These are phyloP conservation scores for Gerosis bhagava DNA, from an alignment of 2,888 invertebrate genomes.

Conservation along the genomic window DNA sequence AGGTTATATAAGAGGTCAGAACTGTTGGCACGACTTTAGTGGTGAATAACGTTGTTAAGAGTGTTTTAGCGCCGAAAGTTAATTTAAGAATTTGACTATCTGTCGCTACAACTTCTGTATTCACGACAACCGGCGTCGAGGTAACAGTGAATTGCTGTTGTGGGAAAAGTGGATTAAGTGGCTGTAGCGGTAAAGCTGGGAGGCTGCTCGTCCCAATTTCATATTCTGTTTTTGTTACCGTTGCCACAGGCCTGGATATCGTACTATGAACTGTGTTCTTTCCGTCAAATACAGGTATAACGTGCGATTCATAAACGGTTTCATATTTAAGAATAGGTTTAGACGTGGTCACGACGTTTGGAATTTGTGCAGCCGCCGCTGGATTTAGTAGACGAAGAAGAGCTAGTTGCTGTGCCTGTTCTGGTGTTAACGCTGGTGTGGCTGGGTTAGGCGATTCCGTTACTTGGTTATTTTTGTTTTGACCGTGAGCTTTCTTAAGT, in stretches of 20 bases:
- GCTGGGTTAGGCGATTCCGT: conserved; percentile 75
- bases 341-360: conserved; percentile 89
- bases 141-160: conserved; percentile 89
- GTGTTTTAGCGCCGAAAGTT: conserved; percentile 95
- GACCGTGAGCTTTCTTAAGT: conserved; percentile 72
- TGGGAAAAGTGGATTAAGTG: conserved; percentile 79
- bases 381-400: conserved; percentile 88
- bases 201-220: conserved; percentile 89
- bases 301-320: conserved; percentile 91
- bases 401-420: conserved; percentile 89
- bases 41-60: conserved; percentile 92
- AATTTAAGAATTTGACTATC: conserved; percentile 92
- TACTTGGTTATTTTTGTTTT: conserved; percentile 69
- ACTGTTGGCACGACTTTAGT: conserved; percentile 92
- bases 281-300: conserved; percentile 90
- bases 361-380: conserved; percentile 84
- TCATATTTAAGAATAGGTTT: conserved; percentile 89
- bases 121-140: conserved; percentile 91
- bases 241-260: conserved; percentile 89
- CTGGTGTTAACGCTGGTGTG: conserved; percentile 83
- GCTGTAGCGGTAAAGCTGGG: conserved; percentile 80
- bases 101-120: conserved; percentile 90
- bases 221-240: conserved; percentile 90
- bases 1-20: conserved; percentile 93
- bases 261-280: conserved; percentile 90